These are phyloP conservation scores for Apistogramma diplotaenia DNA, from an alignment of 2,113 vertebrate genomes.

Conservation along the genomic window DNA sequence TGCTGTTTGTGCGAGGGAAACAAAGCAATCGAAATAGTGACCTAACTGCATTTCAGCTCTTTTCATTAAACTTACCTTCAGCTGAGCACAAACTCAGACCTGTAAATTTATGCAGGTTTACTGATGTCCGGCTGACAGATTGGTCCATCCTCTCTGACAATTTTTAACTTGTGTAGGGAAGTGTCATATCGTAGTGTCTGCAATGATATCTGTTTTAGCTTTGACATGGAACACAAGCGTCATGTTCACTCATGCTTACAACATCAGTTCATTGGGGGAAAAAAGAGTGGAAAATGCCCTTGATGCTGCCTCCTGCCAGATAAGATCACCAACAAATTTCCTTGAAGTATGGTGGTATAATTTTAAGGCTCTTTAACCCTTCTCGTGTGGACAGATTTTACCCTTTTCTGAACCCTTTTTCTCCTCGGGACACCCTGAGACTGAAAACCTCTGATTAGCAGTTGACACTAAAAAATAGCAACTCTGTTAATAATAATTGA, in stretches of 20 bases:
- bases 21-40: accelerated
- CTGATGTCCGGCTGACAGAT: too few relatives aligned
- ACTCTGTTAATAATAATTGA: too few relatives aligned
- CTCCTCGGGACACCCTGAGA: not conserved
- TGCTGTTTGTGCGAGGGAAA: not conserved
- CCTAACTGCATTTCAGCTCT: too few relatives aligned
- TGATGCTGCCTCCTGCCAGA: not conserved
- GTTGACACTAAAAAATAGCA: too few relatives aligned
- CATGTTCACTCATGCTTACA: too few relatives aligned
- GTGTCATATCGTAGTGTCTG: not conserved
- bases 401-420: too few relatives aligned
- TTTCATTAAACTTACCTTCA: not conserved
- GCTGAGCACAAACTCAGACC: not conserved
- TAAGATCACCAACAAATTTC: too few relatives aligned
- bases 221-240: not conserved
- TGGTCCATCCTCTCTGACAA: too few relatives aligned
- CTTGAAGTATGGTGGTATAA: too few relatives aligned
- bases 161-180: too few relatives aligned
- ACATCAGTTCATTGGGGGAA: too few relatives aligned
- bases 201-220: not conserved
- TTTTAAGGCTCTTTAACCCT: too few relatives aligned
- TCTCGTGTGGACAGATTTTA: not conserved
- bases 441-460: not conserved
- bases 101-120: not conserved
- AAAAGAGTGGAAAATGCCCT: not conserved